Evolutionary conservation across 2,888 invertebrate genomes (phyloP), one percentile per base, ranked within the genome.

Genomic region (Xylota sylvarum): DNA sequence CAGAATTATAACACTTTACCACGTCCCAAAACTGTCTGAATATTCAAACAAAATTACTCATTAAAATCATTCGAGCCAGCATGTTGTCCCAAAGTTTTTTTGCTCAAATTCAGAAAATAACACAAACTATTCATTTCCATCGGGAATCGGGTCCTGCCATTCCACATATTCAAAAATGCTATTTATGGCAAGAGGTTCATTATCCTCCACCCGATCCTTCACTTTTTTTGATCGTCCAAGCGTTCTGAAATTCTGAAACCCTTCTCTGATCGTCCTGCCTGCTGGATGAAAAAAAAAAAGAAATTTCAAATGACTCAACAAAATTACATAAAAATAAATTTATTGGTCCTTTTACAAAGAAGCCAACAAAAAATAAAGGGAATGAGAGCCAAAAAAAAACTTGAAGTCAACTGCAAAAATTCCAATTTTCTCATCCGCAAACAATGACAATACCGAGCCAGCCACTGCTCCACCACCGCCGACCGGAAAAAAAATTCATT

Each of bases 371-470:
- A 14, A 27, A 27, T 5, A n/a, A n/a, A 7, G 1, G 50, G 23
- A 50, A 50, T 10, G 17, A 14, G 32, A 30, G 14, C 56, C 23
- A 23, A 23, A 23, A 56, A 17, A 32, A 17, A 56, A 56, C 32
- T 56, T 10, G 14, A 56, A 56, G 56, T 32, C 56, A 56, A 56
- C 62, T 58, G 65, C 56, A 46, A 48, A 46, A 65, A 48, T 65
- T 76, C 56, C 48, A 56, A 48, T 76, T 76, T 65, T 37, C 14
- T 27, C 17, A 37, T 76, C 19, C 52, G 62, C 73, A 74, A 74
- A 74, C 52, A 74, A 62, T 74, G 73, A 43, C 73, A 64, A 74
- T 43, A 32, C 73, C 52, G 48, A 35, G 7, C 40, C 70, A 43
- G 17, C 43, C 56, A 56, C 17, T 32, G 27, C 12, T 30, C 12